A percentile compares a stretch with the other conserved stretches of the same genome.
Evolutionary conservation across 2,888 invertebrate species (phyloP).

Genomic region (Rhagophthalmus giganteus): DNA sequence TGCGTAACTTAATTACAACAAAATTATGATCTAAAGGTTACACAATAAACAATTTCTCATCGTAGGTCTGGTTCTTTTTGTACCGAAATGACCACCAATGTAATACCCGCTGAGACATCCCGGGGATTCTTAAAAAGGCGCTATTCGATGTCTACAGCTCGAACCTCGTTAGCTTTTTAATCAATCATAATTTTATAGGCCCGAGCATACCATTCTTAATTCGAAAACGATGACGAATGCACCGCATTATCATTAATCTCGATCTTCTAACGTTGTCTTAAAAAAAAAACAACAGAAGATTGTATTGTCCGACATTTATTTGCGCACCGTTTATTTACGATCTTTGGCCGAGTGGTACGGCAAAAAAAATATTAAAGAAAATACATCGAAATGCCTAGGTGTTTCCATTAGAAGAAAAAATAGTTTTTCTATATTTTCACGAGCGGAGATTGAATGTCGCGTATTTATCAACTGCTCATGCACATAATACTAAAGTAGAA

Average conservation of each 20-base stretch:
- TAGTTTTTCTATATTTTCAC: too few relatives aligned
- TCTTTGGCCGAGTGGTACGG: too few relatives aligned
- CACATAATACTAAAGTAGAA: too few relatives aligned
- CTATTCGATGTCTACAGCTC: slow-evolving; percentile 32
- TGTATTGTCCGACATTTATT: too few relatives aligned
- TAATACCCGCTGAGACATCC: slow-evolving; percentile 22
- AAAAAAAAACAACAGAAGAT: too few relatives aligned
- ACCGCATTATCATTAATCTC: background rate
- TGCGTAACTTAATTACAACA: slow-evolving; percentile 20
- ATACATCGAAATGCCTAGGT: too few relatives aligned
- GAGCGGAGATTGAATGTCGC: too few relatives aligned
- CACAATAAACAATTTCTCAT: slow-evolving; percentile 20
- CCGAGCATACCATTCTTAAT: slow-evolving; percentile 22
- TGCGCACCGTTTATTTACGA: too few relatives aligned
- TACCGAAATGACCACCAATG: slow-evolving; percentile 22
- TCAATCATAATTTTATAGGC: slow-evolving; percentile 34
- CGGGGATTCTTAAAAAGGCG: slow-evolving; percentile 23
- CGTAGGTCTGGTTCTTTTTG: slow-evolving; percentile 11
- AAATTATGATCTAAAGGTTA: slow-evolving; percentile 18
- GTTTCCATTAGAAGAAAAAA: too few relatives aligned
- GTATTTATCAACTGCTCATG: too few relatives aligned
- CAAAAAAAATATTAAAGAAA: too few relatives aligned
- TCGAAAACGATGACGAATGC: slow-evolving; percentile 9
- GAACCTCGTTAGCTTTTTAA: slow-evolving; percentile 33
- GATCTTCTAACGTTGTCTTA: too few relatives aligned